Conservation (phyloP, 1,140 invertebrate genomes). For the Marisa cornuarietis region DNA sequence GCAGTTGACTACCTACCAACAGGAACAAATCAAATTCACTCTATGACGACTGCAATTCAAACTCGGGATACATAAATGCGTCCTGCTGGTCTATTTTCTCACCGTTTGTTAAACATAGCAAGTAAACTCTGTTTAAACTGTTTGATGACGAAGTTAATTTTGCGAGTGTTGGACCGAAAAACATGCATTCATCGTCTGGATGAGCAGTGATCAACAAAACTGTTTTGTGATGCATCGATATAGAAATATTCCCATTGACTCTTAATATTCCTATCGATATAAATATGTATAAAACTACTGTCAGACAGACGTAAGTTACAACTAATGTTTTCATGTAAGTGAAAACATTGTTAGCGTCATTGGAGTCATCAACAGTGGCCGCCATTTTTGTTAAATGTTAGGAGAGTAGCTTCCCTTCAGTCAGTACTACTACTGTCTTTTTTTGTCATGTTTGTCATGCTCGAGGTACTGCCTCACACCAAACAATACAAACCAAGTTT, state of each 20-base stretch:
- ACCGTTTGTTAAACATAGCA: slow-evolving; percentile 25
- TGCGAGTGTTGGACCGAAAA: slow-evolving; percentile 91
- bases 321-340: slow-evolving; percentile 1
- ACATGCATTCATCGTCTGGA: slow-evolving; percentile 96
- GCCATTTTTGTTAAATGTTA: too few species aligned
- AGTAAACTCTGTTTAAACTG: slow-evolving; percentile 78
- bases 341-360: too few species aligned
- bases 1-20: too few species aligned
- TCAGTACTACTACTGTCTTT: too few species aligned
- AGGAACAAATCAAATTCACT: too few species aligned
- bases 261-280: not conserved
- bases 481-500: too few species aligned
- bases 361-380: too few species aligned
- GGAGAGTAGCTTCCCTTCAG: too few species aligned
- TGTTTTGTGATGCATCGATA: slow-evolving; percentile 18
- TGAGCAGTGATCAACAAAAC: slow-evolving; percentile 89
- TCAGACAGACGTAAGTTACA: not conserved
- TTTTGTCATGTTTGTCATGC: too few species aligned
- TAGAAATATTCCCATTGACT: too few species aligned
- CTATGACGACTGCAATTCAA: too few species aligned
- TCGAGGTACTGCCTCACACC: too few species aligned
- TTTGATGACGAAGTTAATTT: slow-evolving; percentile 71
- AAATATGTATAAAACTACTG: not conserved
- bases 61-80: not conserved
- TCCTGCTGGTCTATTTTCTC: not conserved